Conservation (phyloP, 1,140 invertebrate species). For the Drosophila hydei region DNA sequence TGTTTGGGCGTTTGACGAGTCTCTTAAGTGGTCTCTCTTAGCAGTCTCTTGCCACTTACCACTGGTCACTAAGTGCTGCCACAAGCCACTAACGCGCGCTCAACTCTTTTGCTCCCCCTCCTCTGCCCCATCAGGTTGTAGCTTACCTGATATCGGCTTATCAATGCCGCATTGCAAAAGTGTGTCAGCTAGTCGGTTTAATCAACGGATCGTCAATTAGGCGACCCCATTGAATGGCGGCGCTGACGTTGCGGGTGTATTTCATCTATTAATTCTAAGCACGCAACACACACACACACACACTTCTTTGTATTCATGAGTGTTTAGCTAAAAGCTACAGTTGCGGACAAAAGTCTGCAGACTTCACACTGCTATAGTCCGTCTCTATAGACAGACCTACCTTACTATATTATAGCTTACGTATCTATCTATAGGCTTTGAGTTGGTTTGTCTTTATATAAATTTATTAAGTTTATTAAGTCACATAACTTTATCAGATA, state of each 20-base stretch:
- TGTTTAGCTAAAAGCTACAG: background rate
- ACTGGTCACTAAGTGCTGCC: constrained; percentile 1
- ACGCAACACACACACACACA: constrained; percentile 13
- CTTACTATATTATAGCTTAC: no score
- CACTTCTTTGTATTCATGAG: background rate
- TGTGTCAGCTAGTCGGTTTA: constrained; percentile 37
- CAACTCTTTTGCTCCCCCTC: background rate
- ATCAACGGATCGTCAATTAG: constrained; percentile 7
- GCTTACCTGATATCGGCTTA: constrained; percentile 9
- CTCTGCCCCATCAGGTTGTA: background rate
- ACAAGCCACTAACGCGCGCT: background rate
- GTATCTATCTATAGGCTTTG: no score
- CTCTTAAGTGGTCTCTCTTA: background rate
- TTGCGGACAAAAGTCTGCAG: background rate
- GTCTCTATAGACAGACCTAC: no score
- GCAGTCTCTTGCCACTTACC: background rate
- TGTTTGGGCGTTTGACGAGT: constrained; percentile 17
- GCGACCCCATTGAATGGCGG: constrained; percentile 31
- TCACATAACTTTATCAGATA: no score
- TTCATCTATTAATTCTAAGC: constrained; percentile 29
- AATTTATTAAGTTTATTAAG: no score
- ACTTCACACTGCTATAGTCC: no score
- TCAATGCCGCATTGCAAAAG: constrained; percentile 14
- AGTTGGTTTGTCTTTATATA: no score
- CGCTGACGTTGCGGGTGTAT: constrained; percentile 24